Evolutionary conservation across 2,888 invertebrate species (phyloP).

Genomic region (Herminia tarsipennalis): DNA sequence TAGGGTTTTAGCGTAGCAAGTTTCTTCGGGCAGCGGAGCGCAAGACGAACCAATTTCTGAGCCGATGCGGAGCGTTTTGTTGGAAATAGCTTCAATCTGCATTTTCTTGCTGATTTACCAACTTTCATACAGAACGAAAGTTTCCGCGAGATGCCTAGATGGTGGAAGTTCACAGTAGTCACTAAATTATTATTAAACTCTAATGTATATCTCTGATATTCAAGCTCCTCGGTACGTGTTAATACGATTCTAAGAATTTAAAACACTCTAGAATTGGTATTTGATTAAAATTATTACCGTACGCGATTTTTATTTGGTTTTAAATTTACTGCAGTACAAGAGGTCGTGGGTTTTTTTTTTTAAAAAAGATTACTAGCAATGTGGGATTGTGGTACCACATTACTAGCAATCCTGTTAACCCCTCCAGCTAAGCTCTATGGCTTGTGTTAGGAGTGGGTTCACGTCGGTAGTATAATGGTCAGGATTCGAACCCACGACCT

Average conservation of each 20-base stretch:
- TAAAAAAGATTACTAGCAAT: too few species aligned
- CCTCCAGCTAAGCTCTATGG: too few species aligned
- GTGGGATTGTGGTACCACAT: too few species aligned
- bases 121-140: constrained; percentile 75
- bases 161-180: constrained; percentile 62
- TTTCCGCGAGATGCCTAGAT: constrained; percentile 62
- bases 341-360: too few species aligned
- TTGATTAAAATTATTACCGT: too few species aligned
- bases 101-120: constrained; percentile 86
- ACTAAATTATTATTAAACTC: constrained; percentile 70
- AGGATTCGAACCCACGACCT: too few species aligned
- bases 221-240: neutral
- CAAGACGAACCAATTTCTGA: constrained; percentile 82
- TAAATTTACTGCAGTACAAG: too few species aligned
- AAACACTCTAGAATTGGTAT: neutral
- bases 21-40: constrained; percentile 78
- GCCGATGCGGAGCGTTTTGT: constrained; percentile 83
- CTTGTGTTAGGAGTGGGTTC: too few species aligned
- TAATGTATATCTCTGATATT: constrained; percentile 18
- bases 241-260: constrained; percentile 4
- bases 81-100: constrained; percentile 85
- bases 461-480: too few species aligned
- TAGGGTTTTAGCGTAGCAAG: constrained; percentile 77
- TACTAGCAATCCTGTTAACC: too few species aligned
- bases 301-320: too few species aligned